Percentiles rank a stretch among this genome's conserved stretches.
These are phyloP conservation scores for Scaptomyza hsui DNA, from an alignment of 1,140 invertebrate genomes.

Conservation along the genomic window DNA sequence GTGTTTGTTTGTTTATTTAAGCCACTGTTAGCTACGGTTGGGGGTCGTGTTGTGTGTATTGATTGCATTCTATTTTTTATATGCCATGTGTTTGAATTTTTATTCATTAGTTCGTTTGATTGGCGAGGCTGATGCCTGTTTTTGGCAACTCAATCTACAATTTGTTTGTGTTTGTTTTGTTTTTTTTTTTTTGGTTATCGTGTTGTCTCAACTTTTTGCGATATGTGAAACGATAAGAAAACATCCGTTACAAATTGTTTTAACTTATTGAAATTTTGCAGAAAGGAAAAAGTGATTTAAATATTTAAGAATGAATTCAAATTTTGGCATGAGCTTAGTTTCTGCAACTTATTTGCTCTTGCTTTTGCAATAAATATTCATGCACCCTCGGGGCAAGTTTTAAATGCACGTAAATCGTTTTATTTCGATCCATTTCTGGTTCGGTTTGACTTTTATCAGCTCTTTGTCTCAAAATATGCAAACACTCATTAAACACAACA, in stretches of 20 bases:
- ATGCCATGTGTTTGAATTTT: slow-evolving; percentile 37
- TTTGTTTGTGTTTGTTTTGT: slow-evolving; percentile 20
- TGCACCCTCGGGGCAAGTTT: slow-evolving; percentile 1
- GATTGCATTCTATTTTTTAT: slow-evolving; percentile 68
- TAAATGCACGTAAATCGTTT: slow-evolving; percentile 24
- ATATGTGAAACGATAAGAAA: slow-evolving; percentile 22
- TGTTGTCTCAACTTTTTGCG: slow-evolving; percentile 9
- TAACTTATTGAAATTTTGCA: too few relatives aligned
- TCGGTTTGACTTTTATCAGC: slow-evolving; percentile 37
- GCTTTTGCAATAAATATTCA: slow-evolving; percentile 15
- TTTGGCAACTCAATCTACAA: slow-evolving; percentile 29
- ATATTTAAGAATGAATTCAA: too few relatives aligned
- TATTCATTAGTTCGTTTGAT: slow-evolving; percentile 63
- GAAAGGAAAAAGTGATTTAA: not conserved
- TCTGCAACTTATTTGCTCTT: slow-evolving; percentile 1
- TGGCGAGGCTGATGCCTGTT: slow-evolving; percentile 12
- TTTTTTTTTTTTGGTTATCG: too few relatives aligned
- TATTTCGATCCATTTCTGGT: not conserved
- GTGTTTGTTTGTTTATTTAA: slow-evolving; percentile 45
- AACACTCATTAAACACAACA: slow-evolving; percentile 44
- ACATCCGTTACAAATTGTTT: not conserved
- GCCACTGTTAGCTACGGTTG: slow-evolving; percentile 8
- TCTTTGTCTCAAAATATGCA: slow-evolving; percentile 23
- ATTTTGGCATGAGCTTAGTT: too few relatives aligned
- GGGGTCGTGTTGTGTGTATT: slow-evolving; percentile 42